phyloP scores from a whole-genome alignment of 2,888 invertebrate genomes.

The Halocaridina rubra region DNA sequence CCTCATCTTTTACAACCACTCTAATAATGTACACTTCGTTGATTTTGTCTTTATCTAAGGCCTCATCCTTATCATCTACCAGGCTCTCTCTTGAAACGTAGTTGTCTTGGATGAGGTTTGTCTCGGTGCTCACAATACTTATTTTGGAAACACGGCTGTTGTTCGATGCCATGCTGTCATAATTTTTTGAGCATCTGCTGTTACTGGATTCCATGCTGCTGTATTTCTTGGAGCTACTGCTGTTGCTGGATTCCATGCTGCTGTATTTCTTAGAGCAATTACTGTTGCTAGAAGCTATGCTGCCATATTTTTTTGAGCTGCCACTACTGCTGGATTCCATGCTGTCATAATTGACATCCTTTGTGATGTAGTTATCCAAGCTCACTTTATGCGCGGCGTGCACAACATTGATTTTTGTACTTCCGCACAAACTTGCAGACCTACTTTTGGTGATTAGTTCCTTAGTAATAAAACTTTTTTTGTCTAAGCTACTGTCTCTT shows the following conservation, averaged over 20 bases:
- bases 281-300: no score
- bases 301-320: no score
- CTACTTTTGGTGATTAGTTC: not conserved
- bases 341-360: no score
- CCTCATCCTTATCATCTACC: not conserved
- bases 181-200: no score
- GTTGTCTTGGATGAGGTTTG: not conserved
- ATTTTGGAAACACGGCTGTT: no score
- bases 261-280: no score
- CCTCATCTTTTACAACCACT: slow-evolving; percentile 36
- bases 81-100: not conserved
- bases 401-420: not conserved
- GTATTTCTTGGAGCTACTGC: not conserved
- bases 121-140: not conserved
- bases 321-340: not conserved
- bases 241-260: no score
- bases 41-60: slow-evolving; percentile 35
- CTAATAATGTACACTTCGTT: slow-evolving; percentile 40
- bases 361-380: not conserved
- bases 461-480: not conserved
- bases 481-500: not conserved
- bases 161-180: no score
- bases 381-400: not conserved
- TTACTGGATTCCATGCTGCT: no score
- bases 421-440: not conserved